phyloP scores from a whole-genome alignment of 2,888 invertebrate genomes.

The Campoplex capitator region DNA sequence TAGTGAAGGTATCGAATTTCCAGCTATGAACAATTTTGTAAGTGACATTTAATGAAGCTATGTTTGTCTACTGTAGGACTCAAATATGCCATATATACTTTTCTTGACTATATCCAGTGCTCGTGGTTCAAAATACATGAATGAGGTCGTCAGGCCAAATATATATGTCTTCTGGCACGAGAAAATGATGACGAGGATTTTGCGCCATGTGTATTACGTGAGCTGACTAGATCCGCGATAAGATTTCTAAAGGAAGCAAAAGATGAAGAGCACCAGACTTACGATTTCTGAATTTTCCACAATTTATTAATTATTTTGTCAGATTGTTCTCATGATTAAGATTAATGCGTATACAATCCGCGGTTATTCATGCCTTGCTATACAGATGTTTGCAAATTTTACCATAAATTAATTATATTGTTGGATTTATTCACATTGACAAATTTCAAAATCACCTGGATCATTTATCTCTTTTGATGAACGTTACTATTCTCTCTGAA shows the following conservation, averaged over 20 bases:
- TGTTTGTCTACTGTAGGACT: background rate
- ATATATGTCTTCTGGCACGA: slow-evolving; percentile 25
- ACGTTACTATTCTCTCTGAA: background rate
- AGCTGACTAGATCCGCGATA: slow-evolving; percentile 25
- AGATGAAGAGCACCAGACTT: background rate
- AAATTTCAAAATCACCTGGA: background rate
- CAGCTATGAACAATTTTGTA: slow-evolving; percentile 9
- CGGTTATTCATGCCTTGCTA: background rate
- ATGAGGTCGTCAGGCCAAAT: slow-evolving; percentile 11
- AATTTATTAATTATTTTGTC: slow-evolving; percentile 28
- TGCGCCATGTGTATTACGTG: slow-evolving; percentile 6
- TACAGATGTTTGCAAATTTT: background rate
- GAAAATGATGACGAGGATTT: slow-evolving; percentile 46
- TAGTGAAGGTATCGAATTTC: background rate
- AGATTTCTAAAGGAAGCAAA: slow-evolving; percentile 18
- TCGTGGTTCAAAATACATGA: slow-evolving; percentile 13
- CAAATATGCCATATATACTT: slow-evolving; percentile 25
- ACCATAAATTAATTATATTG: background rate
- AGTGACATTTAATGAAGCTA: slow-evolving; percentile 10
- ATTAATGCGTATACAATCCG: background rate
- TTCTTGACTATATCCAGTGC: background rate
- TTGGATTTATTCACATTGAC: background rate
- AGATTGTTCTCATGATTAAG: slow-evolving; percentile 8
- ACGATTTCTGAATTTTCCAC: slow-evolving; percentile 5
- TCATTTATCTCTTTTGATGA: background rate